phyloP scores from a whole-genome alignment of 2,113 vertebrate genomes.

The Chloropsis hardwickii region DNA sequence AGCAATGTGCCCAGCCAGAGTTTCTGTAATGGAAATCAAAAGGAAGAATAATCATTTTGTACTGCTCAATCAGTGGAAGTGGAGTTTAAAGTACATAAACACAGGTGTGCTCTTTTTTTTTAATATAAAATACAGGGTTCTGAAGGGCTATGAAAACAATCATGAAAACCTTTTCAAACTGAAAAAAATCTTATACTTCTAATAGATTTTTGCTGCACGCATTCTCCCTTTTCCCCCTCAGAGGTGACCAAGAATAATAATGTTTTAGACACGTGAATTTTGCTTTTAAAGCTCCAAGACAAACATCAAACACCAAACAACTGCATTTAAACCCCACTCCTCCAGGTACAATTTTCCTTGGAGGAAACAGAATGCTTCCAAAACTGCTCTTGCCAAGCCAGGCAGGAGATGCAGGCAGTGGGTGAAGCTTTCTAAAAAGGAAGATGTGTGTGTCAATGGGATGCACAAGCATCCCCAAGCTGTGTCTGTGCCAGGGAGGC shows the following conservation, averaged over 20 bases:
- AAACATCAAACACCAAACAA: not conserved
- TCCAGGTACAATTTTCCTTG: not conserved
- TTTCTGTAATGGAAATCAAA: slow-evolving; percentile 68
- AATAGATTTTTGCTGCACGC: not conserved
- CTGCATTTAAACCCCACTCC: not conserved
- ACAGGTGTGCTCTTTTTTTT: not conserved
- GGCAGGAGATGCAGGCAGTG: not conserved
- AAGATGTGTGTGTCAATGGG: rapidly evolving
- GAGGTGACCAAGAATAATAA: not conserved
- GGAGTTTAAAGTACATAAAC: not conserved
- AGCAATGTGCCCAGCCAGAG: slow-evolving; percentile 67
- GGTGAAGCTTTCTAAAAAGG: not conserved
- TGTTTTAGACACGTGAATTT: not conserved
- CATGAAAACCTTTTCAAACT: not conserved
- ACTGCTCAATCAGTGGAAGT: not conserved
- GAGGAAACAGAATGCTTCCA: not conserved
- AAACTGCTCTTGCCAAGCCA: not conserved
- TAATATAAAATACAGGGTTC: not conserved
- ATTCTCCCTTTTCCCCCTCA: not conserved
- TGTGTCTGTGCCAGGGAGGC: not conserved
- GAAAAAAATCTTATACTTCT: not conserved
- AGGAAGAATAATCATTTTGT: not conserved
- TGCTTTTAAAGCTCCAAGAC: not conserved
- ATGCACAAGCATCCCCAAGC: too few relatives aligned
- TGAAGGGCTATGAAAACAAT: not conserved